Evolutionary conservation across 2,888 invertebrate species (phyloP), one percentile per base, ranked within the genome.

Genomic region (Resseliella maxima): DNA sequence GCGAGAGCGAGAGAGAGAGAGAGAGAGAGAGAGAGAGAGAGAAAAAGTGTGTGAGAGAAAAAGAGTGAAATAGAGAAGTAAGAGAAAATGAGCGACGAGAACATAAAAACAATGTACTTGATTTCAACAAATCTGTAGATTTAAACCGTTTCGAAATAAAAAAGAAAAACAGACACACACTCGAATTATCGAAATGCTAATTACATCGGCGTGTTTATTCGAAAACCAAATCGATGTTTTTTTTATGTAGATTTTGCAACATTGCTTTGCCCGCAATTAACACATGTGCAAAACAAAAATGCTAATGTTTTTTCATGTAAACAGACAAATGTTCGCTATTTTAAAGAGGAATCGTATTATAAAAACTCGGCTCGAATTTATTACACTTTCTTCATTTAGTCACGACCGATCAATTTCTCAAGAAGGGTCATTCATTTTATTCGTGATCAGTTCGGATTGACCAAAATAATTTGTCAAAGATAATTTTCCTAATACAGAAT

Each of bases 231-330:
- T 83, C 83, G 83, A 83, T 83, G 83, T 72, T 21, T 83, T n/a
- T n/a, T 83, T 38, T 38, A n/a, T 83, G 83, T 38, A n/a, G 15
- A 24, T 59, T 24, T n/a, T 6, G 24, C 38, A 38, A 83, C 38
- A 83, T 38, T 36, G n/a, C 35, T 38, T 38, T n/a, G n/a, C n/a
- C 8, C n/a, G 24, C 38, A 83, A 83, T 83, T 83, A 83, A n/a
- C 83, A 83, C 83, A 83, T 83, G n/a, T 38, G 38, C 72, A 72
- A 72, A 72, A 31, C 59, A 27, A n/a, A 59, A 59, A 24, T n/a
- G 59, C 24, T 59, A 27, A 72, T 27, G 72, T 72, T 72, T 72
- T 31, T 3, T 59, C 10, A 31, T 31, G 18, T 15, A 72, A 72
- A 72, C 72, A 72, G 12, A 18, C 31, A 72, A 31, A 50, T 18